Evolutionary conservation across 2,113 vertebrate genomes (phyloP), one percentile per base, ranked within the genome.

Genomic region (Phoxinus phoxinus): DNA sequence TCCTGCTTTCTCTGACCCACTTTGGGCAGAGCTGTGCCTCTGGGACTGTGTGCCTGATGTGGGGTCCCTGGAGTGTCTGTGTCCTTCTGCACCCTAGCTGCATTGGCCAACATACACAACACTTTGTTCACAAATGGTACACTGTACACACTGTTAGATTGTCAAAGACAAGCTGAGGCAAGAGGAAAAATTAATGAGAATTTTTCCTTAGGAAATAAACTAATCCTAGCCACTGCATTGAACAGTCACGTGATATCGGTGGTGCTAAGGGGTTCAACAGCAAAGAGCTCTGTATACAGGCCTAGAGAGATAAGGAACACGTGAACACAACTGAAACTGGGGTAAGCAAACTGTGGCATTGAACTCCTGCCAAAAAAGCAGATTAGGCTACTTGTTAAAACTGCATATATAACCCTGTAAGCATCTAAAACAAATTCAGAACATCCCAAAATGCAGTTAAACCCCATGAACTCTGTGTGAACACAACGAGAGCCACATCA

Each of bases 41-140:
- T 78, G 85, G 87, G 82, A 63, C 9, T 82, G 78, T 87, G 74
- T 81, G 90, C 90, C 87, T 93, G 88, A 89, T 89, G 89, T 69
- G 85, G 85, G 83, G 71, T 88, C 90, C 88, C 91, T 89, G 48
- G 88, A 92, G 91, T 85, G 88, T 87, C 89, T 87, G 79, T 91
- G 91, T 92, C 91, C 86, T 77, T 89, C 86, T 94, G 93, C 93
- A 93, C 92, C 73, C 89, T 88, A 86, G 75, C 91, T 92, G 80
- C 89, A 92, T 90, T 90, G 88, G 86, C 46, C 63, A 77, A 59
- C 77, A 83, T 63, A 72, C 65, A 69, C 35, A 56, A 4, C 37
- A 46, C 37, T 81, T 65, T 48, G 6, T 81, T 65, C 11, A 25
- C 51, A 58, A 77, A 56, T 10, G 21, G 17, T 8, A 23, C 15